Evolutionary conservation across 2,888 invertebrate species (phyloP).

Genomic region (Steinernema scapterisci): DNA sequence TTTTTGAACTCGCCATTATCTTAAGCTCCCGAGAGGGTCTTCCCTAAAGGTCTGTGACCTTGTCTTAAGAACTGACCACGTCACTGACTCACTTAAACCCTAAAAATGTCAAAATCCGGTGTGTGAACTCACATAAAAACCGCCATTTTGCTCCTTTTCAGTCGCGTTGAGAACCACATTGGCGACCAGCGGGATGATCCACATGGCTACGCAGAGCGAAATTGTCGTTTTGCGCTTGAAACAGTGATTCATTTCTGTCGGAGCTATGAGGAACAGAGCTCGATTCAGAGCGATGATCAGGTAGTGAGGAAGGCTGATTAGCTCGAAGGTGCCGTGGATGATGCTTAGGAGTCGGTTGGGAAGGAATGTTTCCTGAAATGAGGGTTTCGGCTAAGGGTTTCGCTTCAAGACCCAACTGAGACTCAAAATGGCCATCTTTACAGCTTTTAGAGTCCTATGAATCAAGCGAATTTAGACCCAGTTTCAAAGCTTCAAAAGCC

Average conservation of each 20-base stretch:
- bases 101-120: neutral
- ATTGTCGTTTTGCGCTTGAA: neutral
- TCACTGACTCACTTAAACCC: too few relatives aligned
- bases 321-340: slow-evolving; percentile 10
- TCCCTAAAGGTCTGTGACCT: too few relatives aligned
- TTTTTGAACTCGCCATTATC: too few relatives aligned
- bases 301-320: slow-evolving; percentile 19
- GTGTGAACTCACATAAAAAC: slow-evolving; percentile 5
- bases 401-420: too few relatives aligned
- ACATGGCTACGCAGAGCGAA: neutral
- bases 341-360: neutral
- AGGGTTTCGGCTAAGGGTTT: too few relatives aligned
- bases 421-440: too few relatives aligned
- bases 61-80: too few relatives aligned
- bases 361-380: neutral
- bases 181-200: neutral
- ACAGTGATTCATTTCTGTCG: neutral
- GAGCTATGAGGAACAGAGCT: neutral
- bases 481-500: too few relatives aligned
- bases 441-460: too few relatives aligned
- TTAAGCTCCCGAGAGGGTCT: too few relatives aligned
- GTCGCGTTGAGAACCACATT: neutral
- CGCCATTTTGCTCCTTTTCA: neutral
- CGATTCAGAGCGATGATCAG: neutral
- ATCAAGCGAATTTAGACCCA: too few relatives aligned